Evolutionary conservation across 2,888 invertebrate genomes (phyloP), one percentile per base, ranked within the genome.

Genomic region (Pseudococcus viburni): DNA sequence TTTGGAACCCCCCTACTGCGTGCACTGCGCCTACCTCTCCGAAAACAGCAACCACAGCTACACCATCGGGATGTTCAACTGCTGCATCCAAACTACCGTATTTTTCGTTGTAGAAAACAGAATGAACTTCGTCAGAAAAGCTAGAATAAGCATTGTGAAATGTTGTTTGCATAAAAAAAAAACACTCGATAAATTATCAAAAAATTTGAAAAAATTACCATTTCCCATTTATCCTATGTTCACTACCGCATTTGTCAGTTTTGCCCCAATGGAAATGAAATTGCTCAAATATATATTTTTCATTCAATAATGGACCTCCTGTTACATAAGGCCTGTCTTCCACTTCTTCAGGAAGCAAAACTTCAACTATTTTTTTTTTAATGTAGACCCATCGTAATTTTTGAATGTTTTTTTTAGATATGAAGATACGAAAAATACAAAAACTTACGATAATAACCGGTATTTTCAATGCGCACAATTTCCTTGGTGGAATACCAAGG

Each of bases 41-140:
- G 84, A 95, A 93, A 90, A 95, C 95, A 0, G 94, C 95, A 0
- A 95, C 94, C 0, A 95, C 95, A 0, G 95, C 95, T 51, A 95
- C 90, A 0, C 95, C 95, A 90, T 95, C 95, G 0, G 94, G 94
- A 91, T 95, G 94, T 26, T 94, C 94, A 4, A 93, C 93, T 0
- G 95, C 95, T 83, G 94, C 94, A 86, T 94, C 92, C 91, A 95
- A 93, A 22, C 93, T 93, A 89, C 93, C 93, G 90, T 95, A 95
- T 91, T 95, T 95, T 90, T 93, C 93, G 91, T 95, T 95, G 91
- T 94, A 96, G 91, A 95, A 96, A 0, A 96, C 96, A 88, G 96
- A 94, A 91, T 96, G 96, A 83, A 95, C 94, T 92, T 96, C 96
- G 92, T 95, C 95, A 12, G 95, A 95, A 90, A 94, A 95, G 89